Percentiles rank a stretch among this genome's conserved stretches.
These are phyloP conservation scores for Enteromius mattozi DNA, from an alignment of 2,797 vertebrate genomes.

Conservation along the genomic window DNA sequence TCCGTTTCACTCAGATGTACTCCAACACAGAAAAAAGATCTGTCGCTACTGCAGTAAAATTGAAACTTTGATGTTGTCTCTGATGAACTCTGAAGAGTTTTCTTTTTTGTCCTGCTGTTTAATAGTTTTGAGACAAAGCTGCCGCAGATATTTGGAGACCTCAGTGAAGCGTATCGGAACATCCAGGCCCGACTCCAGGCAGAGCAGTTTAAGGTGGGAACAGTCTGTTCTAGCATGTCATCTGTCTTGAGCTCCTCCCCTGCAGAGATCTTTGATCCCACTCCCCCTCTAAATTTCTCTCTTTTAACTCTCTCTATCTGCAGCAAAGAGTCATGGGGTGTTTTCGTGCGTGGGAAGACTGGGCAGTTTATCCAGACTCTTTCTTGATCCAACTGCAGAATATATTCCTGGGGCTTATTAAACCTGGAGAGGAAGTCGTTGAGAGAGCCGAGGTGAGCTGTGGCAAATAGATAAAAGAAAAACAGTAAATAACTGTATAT, in stretches of 20 bases:
- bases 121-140: conserved; percentile 82
- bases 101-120: conserved; percentile 49
- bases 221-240: not conserved
- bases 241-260: conserved; percentile 17
- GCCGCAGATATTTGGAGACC: conserved; percentile 80
- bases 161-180: conserved; percentile 79
- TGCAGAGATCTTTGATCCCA: not conserved
- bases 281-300: not conserved
- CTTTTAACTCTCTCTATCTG: conserved; percentile 17
- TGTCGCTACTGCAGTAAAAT: not conserved
- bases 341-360: conserved; percentile 85
- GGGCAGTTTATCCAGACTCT: conserved; percentile 83
- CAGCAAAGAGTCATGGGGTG: conserved; percentile 84
- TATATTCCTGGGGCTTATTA: conserved; percentile 81
- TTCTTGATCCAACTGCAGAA: conserved; percentile 85
- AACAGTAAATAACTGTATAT: not conserved
- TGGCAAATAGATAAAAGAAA: not conserved
- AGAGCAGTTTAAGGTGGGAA: conserved; percentile 83
- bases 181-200: conserved; percentile 84
- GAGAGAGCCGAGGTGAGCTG: conserved; percentile 69
- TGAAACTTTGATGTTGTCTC: not conserved
- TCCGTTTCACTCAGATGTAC: not conserved
- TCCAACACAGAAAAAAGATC: not conserved
- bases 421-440: conserved; percentile 73
- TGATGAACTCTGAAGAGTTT: not conserved